Conservation (phyloP, 2,113 vertebrate genomes). For the Tyrannus savana region DNA sequence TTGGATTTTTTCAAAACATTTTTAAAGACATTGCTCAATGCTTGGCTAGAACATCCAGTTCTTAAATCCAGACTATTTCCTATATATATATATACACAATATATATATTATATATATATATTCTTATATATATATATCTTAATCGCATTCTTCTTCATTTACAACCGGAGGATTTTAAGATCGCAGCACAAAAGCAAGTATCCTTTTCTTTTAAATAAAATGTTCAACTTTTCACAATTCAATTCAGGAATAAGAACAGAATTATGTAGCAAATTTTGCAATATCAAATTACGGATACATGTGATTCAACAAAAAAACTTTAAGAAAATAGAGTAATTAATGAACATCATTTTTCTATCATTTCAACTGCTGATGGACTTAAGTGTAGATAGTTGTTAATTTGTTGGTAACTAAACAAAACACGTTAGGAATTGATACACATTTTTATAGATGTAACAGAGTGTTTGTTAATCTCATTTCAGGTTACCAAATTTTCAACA, state of each 20-base stretch:
- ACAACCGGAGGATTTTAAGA: not conserved
- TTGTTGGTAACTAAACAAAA: not conserved
- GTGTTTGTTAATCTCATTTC: not conserved
- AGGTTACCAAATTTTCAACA: not conserved
- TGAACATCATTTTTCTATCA: not conserved
- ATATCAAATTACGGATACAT: not conserved
- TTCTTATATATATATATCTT: not conserved
- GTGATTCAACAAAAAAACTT: not conserved
- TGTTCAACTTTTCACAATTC: not conserved
- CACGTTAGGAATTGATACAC: not conserved
- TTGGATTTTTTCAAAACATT: not conserved
- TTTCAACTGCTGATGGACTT: not conserved
- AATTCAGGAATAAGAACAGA: not conserved
- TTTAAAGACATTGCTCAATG: not conserved
- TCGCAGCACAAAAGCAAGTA: not conserved
- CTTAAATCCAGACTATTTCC: not conserved
- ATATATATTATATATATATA: no score
- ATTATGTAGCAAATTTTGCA: not conserved
- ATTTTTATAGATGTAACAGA: not conserved
- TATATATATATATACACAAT: not conserved
- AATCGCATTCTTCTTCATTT: not conserved
- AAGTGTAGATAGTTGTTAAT: not conserved
- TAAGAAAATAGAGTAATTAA: not conserved
- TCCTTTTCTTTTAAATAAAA: not conserved
- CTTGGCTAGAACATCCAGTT: not conserved